Conservation (phyloP, 1,140 invertebrate genomes). For the Littorina saxatilis region DNA sequence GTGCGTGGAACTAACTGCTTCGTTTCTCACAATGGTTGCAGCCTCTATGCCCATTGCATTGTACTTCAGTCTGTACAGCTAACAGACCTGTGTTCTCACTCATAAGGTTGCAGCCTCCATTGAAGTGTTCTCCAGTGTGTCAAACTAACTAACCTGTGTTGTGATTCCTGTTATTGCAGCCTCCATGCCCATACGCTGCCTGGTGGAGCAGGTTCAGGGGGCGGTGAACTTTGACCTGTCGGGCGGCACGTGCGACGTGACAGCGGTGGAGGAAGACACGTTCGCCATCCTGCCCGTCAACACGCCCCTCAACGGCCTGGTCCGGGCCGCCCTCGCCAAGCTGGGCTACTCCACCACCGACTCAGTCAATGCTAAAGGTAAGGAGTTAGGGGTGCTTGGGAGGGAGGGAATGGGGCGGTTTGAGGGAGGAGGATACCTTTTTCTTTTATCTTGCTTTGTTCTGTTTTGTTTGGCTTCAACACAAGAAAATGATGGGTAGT, state of each 20-base stretch:
- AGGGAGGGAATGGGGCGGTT: too few species aligned
- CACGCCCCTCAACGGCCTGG: conserved; percentile 90
- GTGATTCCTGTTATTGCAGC: conserved; percentile 75
- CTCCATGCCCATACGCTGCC: conserved; percentile 93
- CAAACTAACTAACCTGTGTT: not conserved
- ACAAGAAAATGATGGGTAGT: too few species aligned
- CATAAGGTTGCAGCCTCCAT: too few species aligned
- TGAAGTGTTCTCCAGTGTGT: too few species aligned
- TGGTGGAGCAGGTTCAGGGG: conserved; percentile 79
- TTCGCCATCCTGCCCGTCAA: conserved; percentile 94
- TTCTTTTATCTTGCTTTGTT: not conserved
- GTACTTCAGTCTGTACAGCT: too few species aligned
- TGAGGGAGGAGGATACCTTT: too few species aligned
- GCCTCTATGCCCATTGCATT: too few species aligned
- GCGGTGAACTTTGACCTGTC: conserved; percentile 51
- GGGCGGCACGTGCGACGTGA: conserved; percentile 53
- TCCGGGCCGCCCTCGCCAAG: conserved; percentile 85
- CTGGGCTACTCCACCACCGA: conserved; percentile 87
- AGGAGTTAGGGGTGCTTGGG: not conserved
- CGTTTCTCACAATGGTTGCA: too few species aligned
- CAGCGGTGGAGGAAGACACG: conserved; percentile 88
- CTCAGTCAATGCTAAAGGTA: conserved; percentile 87
- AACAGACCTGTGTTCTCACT: too few species aligned
- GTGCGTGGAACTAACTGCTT: too few species aligned
- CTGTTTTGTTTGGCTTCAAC: not conserved